Conservation (phyloP, 2,113 vertebrate genomes). For the Rhinoderma darwinii region DNA sequence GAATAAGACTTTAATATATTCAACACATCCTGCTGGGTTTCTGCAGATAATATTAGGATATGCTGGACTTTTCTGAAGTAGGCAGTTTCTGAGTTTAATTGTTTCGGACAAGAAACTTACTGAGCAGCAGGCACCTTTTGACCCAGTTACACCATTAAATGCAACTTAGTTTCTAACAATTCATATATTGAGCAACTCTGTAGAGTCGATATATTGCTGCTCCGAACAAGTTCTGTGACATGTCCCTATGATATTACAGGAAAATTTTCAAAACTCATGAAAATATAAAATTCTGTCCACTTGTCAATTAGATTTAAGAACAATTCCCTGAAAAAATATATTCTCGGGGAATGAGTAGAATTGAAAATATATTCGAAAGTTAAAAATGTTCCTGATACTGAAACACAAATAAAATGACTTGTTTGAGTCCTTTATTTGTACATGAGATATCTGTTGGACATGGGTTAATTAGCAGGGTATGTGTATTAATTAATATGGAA, state of each 20-base stretch:
- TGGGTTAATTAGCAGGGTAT: not conserved
- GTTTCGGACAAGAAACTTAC: constrained; percentile 45
- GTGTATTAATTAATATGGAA: not conserved
- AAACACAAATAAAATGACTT: not conserved
- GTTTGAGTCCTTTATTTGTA: not conserved
- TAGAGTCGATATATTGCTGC: not conserved
- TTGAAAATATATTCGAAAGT: not conserved
- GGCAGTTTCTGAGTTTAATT: constrained; percentile 55
- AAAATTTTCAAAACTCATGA: not conserved
- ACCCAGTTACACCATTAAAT: constrained; percentile 53
- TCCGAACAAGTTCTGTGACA: constrained; percentile 20
- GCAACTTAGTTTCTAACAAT: constrained; percentile 37
- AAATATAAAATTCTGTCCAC: constrained; percentile 22
- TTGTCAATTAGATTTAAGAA: constrained; percentile 10
- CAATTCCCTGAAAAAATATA: not conserved
- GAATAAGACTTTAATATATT: constrained; percentile 40
- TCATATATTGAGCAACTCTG: not conserved
- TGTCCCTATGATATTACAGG: not conserved
- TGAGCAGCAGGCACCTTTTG: constrained; percentile 37
- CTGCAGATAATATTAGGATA: constrained; percentile 44
- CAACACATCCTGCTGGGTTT: constrained; percentile 17
- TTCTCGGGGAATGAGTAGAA: not conserved
- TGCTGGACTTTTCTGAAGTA: constrained; percentile 28
- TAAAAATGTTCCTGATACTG: not conserved
- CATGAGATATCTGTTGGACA: not conserved